Base-by-base conservation (phyloP, 2,797 vertebrate species). In the Myoxocephalus aenaeus region DNA sequence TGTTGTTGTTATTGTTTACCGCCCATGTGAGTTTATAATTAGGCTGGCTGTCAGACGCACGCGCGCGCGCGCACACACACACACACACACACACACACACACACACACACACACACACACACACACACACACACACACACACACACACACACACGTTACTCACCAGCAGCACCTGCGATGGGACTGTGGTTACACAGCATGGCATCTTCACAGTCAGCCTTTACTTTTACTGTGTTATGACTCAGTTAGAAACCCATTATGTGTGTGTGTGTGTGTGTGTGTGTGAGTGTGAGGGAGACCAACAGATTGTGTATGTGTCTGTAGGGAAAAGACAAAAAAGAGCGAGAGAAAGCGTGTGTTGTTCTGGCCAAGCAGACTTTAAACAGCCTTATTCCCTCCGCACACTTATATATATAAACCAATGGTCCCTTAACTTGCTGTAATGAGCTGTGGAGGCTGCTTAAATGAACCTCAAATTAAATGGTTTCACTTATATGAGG, bases 151-250 rank as follows among this genome's bases (percentile, higher is more conserved):
- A 82, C 61, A 79, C 78, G 73, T 92, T 87, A 85, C 80, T 91
- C 89, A 88, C 75, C 83, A 88, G 89, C 91, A 93, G 89, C 91
- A 93, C 91, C 91, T 92, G 92, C 59, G 91, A 89, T 76, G 86
- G 89, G 81, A 81, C 79, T 83, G 84, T 85, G 88, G 86, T 82
- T 86, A 9, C 83, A 66, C 92, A 92, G 90, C 87, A 72, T 78
- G 91, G 73, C 70, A 80, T 82, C 83, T 86, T 88, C 87, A 84
- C 90, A 86, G 81, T 77, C 81, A 86, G 90, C 87, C 83, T 85
- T 87, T 86, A 82, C 86, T 89, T 93, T 89, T 89, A 87, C 83
- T 85, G 87, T 77, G 82, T 82, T 89, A 81, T 92, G 90, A 92
- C 86, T 93, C 89, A 93, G 85, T 81, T 77, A 85, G 74, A 83